These are phyloP conservation scores for Lepus americanus DNA, from an alignment of 2,113 vertebrate species.

Conservation along the genomic window DNA sequence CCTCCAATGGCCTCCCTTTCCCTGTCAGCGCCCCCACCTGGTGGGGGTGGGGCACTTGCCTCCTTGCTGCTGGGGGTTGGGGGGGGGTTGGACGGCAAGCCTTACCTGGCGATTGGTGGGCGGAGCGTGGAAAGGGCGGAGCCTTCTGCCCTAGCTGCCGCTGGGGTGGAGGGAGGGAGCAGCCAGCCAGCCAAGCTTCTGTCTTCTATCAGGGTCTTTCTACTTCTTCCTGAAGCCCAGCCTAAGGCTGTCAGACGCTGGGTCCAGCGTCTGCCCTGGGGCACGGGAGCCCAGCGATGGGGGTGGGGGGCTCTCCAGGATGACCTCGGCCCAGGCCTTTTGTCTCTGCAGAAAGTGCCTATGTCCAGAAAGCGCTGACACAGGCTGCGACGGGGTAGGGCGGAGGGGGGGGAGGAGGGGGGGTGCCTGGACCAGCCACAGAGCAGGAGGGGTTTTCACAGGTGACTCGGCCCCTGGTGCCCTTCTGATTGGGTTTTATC, in stretches of 20 bases:
- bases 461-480: background rate
- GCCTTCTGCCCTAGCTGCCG: no score
- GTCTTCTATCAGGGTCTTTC: background rate
- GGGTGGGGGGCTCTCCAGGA: background rate
- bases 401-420: no score
- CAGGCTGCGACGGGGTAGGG: fast-evolving
- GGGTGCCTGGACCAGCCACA: no score
- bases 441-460: background rate
- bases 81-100: background rate
- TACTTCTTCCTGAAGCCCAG: background rate
- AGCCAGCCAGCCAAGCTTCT: background rate
- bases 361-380: constrained; percentile 53
- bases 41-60: background rate
- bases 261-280: background rate
- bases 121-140: fast-evolving
- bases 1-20: background rate
- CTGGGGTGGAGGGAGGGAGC: background rate
- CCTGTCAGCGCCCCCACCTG: no score
- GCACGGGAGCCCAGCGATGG: no score
- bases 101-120: background rate
- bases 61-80: background rate
- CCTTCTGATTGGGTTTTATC: background rate
- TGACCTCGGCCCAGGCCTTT: constrained; percentile 19
- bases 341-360: background rate
- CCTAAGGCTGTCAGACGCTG: background rate